phyloP scores from a whole-genome alignment of 92 coral and sea anemone genomes.

The Metridium senile region DNA sequence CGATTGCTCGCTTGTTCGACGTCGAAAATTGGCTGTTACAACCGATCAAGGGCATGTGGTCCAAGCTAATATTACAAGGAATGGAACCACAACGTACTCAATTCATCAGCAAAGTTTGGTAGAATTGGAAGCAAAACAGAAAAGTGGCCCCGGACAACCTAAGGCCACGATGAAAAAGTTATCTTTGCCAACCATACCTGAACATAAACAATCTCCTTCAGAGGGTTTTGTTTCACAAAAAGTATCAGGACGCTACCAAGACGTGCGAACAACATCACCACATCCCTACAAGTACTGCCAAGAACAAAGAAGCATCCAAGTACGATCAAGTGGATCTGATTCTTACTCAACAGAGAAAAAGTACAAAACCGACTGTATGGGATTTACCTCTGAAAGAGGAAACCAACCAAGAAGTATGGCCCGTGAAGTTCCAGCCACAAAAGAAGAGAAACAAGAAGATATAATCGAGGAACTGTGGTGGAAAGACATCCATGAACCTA shows the following conservation, averaged over 20 bases:
- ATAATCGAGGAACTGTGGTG: neutral
- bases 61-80: neutral
- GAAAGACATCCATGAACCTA: constrained; percentile 3
- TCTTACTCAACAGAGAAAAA: neutral
- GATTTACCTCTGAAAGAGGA: neutral
- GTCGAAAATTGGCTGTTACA: neutral
- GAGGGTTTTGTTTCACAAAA: neutral
- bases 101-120: neutral
- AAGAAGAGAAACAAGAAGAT: neutral
- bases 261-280: too few relatives aligned
- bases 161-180: neutral
- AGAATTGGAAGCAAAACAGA: neutral
- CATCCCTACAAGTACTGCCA: too few relatives aligned
- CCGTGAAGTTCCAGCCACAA: neutral
- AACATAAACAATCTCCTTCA: neutral
- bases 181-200: neutral
- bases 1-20: neutral
- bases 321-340: too few relatives aligned
- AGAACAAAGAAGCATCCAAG: too few relatives aligned
- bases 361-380: neutral
- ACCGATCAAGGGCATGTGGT: neutral
- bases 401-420: neutral
- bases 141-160: neutral
- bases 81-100: neutral
- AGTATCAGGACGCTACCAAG: too few relatives aligned